These are phyloP conservation scores for Labroides dimidiatus DNA, from an alignment of 2,797 vertebrate genomes.

Conservation along the genomic window DNA sequence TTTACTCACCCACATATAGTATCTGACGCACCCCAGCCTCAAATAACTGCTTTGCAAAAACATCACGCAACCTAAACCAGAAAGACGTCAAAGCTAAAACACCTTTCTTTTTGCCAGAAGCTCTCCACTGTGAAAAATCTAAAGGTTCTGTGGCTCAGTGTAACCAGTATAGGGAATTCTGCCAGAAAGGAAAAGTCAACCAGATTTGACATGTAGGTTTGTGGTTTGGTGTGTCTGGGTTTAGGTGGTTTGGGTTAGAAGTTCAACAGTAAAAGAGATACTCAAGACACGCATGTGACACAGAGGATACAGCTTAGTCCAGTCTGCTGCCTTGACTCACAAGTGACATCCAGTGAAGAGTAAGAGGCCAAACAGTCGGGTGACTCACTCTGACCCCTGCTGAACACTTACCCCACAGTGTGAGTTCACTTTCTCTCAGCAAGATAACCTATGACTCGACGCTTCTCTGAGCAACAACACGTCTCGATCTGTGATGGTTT, in stretches of 20 bases:
- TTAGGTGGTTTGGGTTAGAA: slow-evolving; percentile 55
- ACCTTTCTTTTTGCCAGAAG: slow-evolving; percentile 4
- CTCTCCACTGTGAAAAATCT: neutral
- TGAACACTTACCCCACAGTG: slow-evolving; percentile 51
- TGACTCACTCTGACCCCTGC: slow-evolving; percentile 77
- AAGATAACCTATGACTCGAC: slow-evolving; percentile 62
- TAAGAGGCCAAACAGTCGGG: slow-evolving; percentile 53
- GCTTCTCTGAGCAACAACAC: slow-evolving; percentile 56
- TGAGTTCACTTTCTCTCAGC: slow-evolving; percentile 79
- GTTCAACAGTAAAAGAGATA: slow-evolving; percentile 51
- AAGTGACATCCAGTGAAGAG: slow-evolving; percentile 57
- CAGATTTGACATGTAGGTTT: slow-evolving; percentile 23
- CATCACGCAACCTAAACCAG: slow-evolving; percentile 61
- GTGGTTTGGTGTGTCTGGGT: slow-evolving; percentile 59
- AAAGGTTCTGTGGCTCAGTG: slow-evolving; percentile 1
- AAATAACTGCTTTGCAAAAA: slow-evolving; percentile 52
- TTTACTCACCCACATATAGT: slow-evolving; percentile 60
- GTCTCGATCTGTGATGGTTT: slow-evolving; percentile 60
- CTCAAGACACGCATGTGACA: slow-evolving; percentile 53
- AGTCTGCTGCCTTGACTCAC: slow-evolving; percentile 79
- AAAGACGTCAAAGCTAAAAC: slow-evolving; percentile 42
- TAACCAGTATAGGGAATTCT: slow-evolving; percentile 13
- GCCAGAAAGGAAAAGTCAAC: slow-evolving; percentile 39
- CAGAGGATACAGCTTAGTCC: slow-evolving; percentile 69
- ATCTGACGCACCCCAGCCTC: slow-evolving; percentile 63